Evolutionary conservation across 2,888 invertebrate species (phyloP), one percentile per base, ranked within the genome.

Genomic region (Euclidia mi): DNA sequence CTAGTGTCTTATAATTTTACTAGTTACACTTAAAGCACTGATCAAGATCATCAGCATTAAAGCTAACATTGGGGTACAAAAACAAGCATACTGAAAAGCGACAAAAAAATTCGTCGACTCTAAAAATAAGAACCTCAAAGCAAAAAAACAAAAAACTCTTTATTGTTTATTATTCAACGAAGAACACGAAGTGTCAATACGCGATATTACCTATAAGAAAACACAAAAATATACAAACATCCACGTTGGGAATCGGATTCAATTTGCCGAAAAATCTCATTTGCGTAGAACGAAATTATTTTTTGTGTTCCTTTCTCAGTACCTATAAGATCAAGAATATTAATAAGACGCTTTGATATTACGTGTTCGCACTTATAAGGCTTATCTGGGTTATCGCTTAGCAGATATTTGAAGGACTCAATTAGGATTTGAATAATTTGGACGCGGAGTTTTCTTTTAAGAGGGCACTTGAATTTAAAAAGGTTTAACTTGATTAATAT

Each of bases 231-330:
- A 20, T 9, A 37, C 25, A 14, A 45, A 51, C 41, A 50, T 37
- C 10, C 35, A 55, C 15, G 12, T 10, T 29, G 41, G 43, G 46
- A 47, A 64, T 55, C 29, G 42, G 35, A 51, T 52, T 38, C 37
- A 69, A 50, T 31, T 64, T 56, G 34, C 7, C 34, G 9, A 11
- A 11, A 56, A 69, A 60, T 66, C 52, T 56, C 52, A 52, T 73
- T 64, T 59, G 43, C 14, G 11, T 9, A 35, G 31, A 66, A 57
- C 65, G 45, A 48, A 56, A 65, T 72, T 62, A 46, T 43, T 20
- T 37, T 12, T 44, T 20, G 46, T 12, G 17, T 43, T 18, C 34
- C 28, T 48, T 29, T 35, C 25, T 35, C 6, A 1, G 17, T 20
- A n/a, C n/a, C n/a, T n/a, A 14, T 7, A 29, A 35, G 25, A 49